A percentile compares a stretch with the other conserved stretches of the same genome.
Conservation (phyloP, 2,113 vertebrate species). For the Zeus faber region DNA sequence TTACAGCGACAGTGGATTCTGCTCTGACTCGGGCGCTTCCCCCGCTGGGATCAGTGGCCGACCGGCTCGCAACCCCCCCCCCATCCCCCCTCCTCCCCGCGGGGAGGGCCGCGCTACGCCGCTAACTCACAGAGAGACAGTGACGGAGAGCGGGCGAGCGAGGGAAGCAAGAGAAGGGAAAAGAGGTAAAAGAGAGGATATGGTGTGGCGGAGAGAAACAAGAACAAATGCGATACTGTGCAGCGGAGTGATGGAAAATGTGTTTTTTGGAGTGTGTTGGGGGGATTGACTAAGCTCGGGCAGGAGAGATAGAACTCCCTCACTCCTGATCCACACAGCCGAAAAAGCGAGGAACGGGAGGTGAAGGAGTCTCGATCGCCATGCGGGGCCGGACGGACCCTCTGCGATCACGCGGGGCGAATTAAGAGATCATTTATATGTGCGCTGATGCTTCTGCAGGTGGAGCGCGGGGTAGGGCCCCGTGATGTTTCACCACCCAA, state of each 20-base stretch:
- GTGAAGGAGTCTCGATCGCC: too few species aligned
- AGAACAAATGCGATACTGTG: conserved; percentile 1
- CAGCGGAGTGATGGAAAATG: too few species aligned
- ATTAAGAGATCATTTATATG: not conserved
- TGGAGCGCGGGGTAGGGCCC: not conserved
- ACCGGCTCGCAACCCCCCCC: conserved; percentile 26
- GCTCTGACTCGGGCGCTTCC: conserved; percentile 17
- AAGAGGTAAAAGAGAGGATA: conserved; percentile 33
- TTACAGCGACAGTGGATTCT: conserved; percentile 44
- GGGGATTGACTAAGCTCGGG: too few species aligned
- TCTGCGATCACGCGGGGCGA: not conserved
- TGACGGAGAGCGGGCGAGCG: conserved; percentile 44
- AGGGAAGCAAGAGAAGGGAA: conserved; percentile 16
- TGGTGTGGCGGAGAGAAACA: too few species aligned
- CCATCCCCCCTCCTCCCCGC: conserved; percentile 5
- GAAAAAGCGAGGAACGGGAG: too few species aligned
- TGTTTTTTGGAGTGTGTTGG: too few species aligned
- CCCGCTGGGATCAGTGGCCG: conserved; percentile 35
- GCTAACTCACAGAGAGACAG: not conserved
- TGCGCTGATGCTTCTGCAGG: not conserved
- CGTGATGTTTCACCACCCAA: not conserved
- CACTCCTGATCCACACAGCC: too few species aligned
- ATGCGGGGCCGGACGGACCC: too few species aligned
- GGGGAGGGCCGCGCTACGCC: conserved; percentile 20
- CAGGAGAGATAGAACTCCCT: too few species aligned